Evolutionary conservation across 2,888 invertebrate species (phyloP), one percentile per base, ranked within the genome.

Genomic region (Acrobasis repandana): DNA sequence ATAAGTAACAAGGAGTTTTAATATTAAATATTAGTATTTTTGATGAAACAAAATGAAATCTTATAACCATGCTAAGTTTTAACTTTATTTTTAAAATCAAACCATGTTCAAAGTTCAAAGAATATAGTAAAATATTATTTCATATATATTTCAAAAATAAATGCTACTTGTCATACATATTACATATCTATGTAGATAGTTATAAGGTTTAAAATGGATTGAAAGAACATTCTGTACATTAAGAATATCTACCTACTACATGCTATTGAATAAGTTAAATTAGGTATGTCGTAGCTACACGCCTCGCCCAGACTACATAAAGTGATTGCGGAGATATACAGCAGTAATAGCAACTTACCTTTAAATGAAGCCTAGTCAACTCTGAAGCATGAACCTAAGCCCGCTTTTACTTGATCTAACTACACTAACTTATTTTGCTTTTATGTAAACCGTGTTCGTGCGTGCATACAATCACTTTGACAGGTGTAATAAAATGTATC

Each of bases 401-500:
- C 43, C 38, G 10, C 11, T 28, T 50, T 50, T 34, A 50, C 43
- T 14, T 46, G 20, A 28, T 34, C 60, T 60, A 60, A 60, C 60
- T 60, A 60, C 60, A 43, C 18, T 46, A 46, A 15, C 52, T 28
- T 52, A 8, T 6, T 10, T 15, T 52, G 4, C 36, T 54, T 54
- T 18, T 47, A 60, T 33, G 18, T 52, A 47, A 34, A 52, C 63
- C 47, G 51, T 62, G 61, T 63, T 20, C 52, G 67, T 73, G 72
- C 78, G 81, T 82, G 80, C 77, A 74, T 72, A 71, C 74, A 77
- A 77, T 70, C 71, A 78, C 75, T 75, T 65, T 63, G 63, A 67
- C 59, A 57, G 63, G 65, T 75, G 67, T 61, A 48, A 57, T 50
- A 61, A 65, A 69, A 52, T 48, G 59, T 63, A 60, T 63, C 46